Evolutionary conservation across 2,888 invertebrate genomes (phyloP), one percentile per base, ranked within the genome.

Genomic region (Sarcophaga carnaria): DNA sequence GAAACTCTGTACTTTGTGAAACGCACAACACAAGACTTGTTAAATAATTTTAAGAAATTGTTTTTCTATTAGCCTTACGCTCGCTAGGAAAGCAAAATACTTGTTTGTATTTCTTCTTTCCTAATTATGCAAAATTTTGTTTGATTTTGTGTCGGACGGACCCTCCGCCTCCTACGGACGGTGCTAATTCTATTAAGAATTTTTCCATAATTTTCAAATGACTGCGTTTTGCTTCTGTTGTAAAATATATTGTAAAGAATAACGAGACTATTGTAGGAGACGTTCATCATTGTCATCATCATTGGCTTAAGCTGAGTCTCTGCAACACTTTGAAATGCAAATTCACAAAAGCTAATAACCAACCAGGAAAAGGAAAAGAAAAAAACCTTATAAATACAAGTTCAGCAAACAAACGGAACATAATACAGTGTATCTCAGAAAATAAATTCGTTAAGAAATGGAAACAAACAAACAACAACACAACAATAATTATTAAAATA

Each of bases 391-490:
- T 20, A 70, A 45, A 54, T 14, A 45, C 10, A 81, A 78, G 72
- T 78, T 66, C 77, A 78, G 67, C 66, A 67, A 78, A 83, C 78
- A 22, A 20, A 47, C 12, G 17, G 17, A n/a, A 70, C 37, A 37
- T 37, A 37, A 37, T 10, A 37, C 37, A 37, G 8, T 25, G 22
- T 8, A 45, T 27, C 47, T 74, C 12, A 5, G 54, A 47, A 76
- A 69, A 67, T 60, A 25, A 82, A 72, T 49, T 71, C 71, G 64
- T 77, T 77, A 82, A 64, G 77, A 77, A 77, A 71, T 63, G 22
- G 64, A 59, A 22, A 37, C 75, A 54, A 54, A 63, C 22, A 54
- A 54, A 63, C 22, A 22, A 79, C 4, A 37, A 47, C 14, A 60
- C 27, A 0, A 60, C 47, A 14, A 22, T 14, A 54, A 54, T 54